A percentile compares a stretch with the other conserved stretches of the same genome.
phyloP scores from a whole-genome alignment of 2,797 vertebrate genomes.

The Rhabdomys pumilio region DNA sequence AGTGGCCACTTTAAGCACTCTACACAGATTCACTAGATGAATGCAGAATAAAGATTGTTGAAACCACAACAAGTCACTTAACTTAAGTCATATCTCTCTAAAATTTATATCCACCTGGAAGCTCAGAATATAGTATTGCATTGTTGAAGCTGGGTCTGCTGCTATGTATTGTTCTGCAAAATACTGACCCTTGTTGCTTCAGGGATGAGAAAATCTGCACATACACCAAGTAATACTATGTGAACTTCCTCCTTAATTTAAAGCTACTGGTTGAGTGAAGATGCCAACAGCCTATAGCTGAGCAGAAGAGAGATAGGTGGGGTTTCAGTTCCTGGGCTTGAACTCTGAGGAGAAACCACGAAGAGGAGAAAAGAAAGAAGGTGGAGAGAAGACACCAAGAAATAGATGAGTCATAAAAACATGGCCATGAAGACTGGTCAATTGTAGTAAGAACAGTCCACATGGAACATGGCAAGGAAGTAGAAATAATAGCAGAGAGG shows the following conservation, averaged over 20 bases:
- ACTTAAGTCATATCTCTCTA: not conserved
- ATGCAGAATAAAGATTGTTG: not conserved
- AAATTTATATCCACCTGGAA: not conserved
- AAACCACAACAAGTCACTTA: conserved; percentile 28
- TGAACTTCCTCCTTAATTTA: too few relatives aligned
- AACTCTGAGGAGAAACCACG: not conserved
- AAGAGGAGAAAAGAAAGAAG: not conserved
- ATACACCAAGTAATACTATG: too few relatives aligned
- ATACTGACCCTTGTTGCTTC: too few relatives aligned
- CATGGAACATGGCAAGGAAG: not conserved
- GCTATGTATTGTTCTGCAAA: too few relatives aligned
- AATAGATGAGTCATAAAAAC: not conserved
- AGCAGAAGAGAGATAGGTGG: too few relatives aligned
- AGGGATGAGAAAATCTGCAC: too few relatives aligned
- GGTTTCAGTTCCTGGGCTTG: too few relatives aligned
- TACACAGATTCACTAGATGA: not conserved
- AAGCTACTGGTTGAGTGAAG: not conserved
- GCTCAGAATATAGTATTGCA: not conserved
- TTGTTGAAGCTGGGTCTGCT: not conserved
- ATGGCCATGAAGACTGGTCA: not conserved
- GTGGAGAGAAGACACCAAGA: not conserved
- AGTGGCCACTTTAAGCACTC: not conserved
- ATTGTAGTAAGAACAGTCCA: not conserved
- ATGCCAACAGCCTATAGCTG: not conserved
- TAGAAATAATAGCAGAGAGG: not conserved